Conservation (phyloP, 2,888 invertebrate species). For the Apodemia duryi region DNA sequence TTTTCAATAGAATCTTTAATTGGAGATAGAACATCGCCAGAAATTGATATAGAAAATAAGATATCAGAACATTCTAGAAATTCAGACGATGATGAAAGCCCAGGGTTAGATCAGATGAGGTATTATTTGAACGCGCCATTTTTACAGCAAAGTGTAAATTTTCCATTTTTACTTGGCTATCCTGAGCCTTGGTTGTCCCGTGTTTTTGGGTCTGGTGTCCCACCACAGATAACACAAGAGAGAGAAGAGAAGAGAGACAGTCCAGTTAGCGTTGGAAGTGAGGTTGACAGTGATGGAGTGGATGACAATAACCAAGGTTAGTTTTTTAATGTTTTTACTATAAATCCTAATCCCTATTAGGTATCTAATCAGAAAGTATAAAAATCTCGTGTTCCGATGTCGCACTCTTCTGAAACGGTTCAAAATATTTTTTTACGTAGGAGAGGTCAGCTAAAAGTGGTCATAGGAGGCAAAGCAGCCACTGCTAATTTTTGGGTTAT, state of each 20-base stretch:
- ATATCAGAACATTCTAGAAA: constrained; percentile 60
- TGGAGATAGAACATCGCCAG: constrained; percentile 68
- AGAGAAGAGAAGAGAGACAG: constrained; percentile 64
- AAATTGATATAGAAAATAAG: constrained; percentile 70
- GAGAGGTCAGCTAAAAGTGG: too few species aligned
- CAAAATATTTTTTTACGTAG: too few species aligned
- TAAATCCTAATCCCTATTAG: neutral
- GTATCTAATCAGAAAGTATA: neutral
- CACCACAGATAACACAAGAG: constrained; percentile 42
- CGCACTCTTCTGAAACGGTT: too few species aligned
- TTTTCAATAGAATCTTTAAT: constrained; percentile 83
- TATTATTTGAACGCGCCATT: constrained; percentile 69
- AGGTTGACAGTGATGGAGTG: constrained; percentile 63
- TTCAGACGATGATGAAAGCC: constrained; percentile 64
- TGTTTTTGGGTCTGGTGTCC: constrained; percentile 46
- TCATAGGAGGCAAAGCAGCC: too few species aligned
- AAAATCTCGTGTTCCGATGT: neutral
- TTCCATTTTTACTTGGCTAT: constrained; percentile 68
- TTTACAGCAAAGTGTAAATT: constrained; percentile 63
- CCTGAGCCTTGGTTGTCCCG: constrained; percentile 69
- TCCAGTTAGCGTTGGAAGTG: constrained; percentile 71
- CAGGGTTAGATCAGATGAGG: constrained; percentile 62
- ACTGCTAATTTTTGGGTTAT: too few species aligned
- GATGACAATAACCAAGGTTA: constrained; percentile 66
- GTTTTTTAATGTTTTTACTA: constrained; percentile 9